Base-by-base conservation (phyloP, 2,888 invertebrate species). In the Apoda limacodes region DNA sequence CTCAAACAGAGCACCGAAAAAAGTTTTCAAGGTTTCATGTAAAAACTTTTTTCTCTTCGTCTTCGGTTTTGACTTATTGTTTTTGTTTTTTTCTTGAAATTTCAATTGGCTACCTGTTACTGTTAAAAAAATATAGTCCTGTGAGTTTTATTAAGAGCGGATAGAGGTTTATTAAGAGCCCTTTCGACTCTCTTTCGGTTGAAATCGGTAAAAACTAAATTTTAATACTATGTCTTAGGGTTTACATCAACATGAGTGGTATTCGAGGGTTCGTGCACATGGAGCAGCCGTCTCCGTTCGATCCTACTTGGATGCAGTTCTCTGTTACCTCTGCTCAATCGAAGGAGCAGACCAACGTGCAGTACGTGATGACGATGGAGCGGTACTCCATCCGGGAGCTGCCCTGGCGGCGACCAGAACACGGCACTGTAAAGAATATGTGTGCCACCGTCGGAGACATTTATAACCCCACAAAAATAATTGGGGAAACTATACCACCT, bases 291-390 rank as follows among this genome's bases (percentile, higher is more conserved):
- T 92, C 92, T 0, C 89, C 88, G 13, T 93, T 91, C 59, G 90
- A 94, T 62, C 91, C 93, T 0, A 93, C 93, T 0, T 90, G 89
- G 80, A 72, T 89, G 0, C 88, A 87, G 54, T 87, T 94, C 48
- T 85, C 88, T 21, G 60, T 91, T 14, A 82, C 82, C 1, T 83
- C 90, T 1, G 74, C 89, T 0, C 82, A 85, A 46, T 83, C 85
- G 25, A 84, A 88, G 45, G 75, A 88, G 32, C 87, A 88, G 62
- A 86, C 87, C 1, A 87, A 87, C 53, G 75, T 89, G 2, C 87
- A 90, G 17, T 90, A 89, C 52, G 88, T 88, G 13, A 85, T 88
- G 29, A 88, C 89, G 45, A 85, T 92, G 37, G 81, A 87, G 2
- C 85, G 86, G 38, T 90, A 90, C 54, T 84, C 82, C 60, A 85